Evolutionary conservation across 1,140 invertebrate genomes (phyloP), one percentile per base, ranked within the genome.

Genomic region (Lepidurus packardi): DNA sequence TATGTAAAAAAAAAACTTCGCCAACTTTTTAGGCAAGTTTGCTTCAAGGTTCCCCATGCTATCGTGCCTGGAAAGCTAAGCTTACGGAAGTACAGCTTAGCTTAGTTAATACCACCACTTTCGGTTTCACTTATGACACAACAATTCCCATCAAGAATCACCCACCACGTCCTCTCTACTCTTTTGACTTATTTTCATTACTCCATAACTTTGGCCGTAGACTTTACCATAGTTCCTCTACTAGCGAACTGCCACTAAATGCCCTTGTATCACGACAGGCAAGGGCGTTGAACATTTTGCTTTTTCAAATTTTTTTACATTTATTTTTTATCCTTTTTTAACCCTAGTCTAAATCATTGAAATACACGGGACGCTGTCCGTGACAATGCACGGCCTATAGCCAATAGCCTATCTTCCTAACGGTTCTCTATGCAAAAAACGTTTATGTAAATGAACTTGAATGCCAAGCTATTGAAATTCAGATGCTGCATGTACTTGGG

Each of bases 381-480:
- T 65, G 53, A 65, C 53, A 65, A 65, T 65, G n/a, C 53, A 65
- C 53, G 53, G 53, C 53, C 53, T 65, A 65, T 65, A 65, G 53
- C 53, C 53, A 65, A 65, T 21, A 13, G 53, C 53, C 53, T 65
- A 65, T 65, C 53, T 65, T 16, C 53, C 53, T 65, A 65, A 65
- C 53, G 53, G 53, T 65, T 65, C 53, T n/a, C 53, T 65, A 65
- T 65, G 53, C 53, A 65, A 65, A 65, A 65, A 65, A 65, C 53
- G 53, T 65, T 65, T 65, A 65, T 65, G 53, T 65, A 65, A 65
- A 65, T 65, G 53, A 65, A 65, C 53, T 65, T 65, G 53, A 65
- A 65, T 65, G 53, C 53, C 13, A 65, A 65, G 53, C 53, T 65
- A 65, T 65, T 65, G 53, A 65, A 65, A 65, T 65, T 65, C 53